Conservation (phyloP, 2,888 invertebrate species). For the Lysandra bellargus region DNA sequence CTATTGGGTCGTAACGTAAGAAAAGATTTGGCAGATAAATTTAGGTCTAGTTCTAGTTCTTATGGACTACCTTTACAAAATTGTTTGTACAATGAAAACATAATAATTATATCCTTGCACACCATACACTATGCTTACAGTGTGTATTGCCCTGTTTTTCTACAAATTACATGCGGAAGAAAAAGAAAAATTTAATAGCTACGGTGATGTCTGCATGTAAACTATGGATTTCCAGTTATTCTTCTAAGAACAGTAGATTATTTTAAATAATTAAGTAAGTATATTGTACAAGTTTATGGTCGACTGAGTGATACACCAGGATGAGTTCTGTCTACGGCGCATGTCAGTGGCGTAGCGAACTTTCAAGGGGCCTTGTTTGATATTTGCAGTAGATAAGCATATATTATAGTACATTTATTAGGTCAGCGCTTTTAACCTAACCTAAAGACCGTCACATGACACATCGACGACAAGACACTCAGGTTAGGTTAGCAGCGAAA, state of each 20-base stretch:
- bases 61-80: not conserved
- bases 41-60: not conserved
- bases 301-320: not conserved
- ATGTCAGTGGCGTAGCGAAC: not conserved
- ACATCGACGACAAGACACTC: no score
- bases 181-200: not conserved
- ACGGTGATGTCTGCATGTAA: not conserved
- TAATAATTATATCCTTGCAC: not conserved
- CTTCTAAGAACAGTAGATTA: not conserved
- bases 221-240: slow-evolving; percentile 1
- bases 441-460: no score
- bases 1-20: no score
- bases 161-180: not conserved
- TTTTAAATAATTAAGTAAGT: slow-evolving; percentile 20
- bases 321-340: not conserved
- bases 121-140: not conserved
- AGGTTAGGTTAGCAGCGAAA: no score
- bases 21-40: no score
- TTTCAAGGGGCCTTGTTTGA: not conserved
- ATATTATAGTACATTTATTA: no score
- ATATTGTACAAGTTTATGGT: slow-evolving; percentile 18
- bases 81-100: not conserved
- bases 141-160: not conserved
- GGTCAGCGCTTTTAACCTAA: no score
- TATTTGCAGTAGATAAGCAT: no score